phyloP scores from a whole-genome alignment of 2,797 vertebrate species.

The Mycteria americana region DNA sequence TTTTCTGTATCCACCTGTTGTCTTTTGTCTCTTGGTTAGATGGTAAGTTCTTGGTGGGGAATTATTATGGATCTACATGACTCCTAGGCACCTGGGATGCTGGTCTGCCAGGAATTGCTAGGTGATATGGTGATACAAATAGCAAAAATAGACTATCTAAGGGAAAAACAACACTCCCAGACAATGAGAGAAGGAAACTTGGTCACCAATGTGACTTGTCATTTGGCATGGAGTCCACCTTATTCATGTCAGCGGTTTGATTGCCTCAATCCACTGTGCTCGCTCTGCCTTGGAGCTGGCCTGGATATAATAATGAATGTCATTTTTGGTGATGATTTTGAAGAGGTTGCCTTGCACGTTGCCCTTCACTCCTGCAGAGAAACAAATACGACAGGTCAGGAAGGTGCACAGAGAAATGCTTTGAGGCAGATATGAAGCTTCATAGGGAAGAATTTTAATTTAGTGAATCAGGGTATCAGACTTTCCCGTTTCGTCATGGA shows the following conservation, averaged over 20 bases:
- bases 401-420: neutral
- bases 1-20: neutral
- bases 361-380: conserved; percentile 87
- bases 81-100: neutral
- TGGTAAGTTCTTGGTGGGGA: neutral
- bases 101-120: neutral
- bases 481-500: neutral
- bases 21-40: neutral
- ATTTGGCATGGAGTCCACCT: neutral
- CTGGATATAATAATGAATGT: conserved; percentile 91
- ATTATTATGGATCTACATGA: neutral
- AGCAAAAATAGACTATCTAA: neutral
- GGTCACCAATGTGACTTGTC: neutral
- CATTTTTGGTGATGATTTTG: conserved; percentile 93
- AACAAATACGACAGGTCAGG: neutral
- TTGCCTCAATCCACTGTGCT: conserved; percentile 90
- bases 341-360: conserved; percentile 95
- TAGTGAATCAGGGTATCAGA: neutral
- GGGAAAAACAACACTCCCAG: neutral
- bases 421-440: neutral
- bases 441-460: neutral
- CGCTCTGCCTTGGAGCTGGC: conserved; percentile 87
- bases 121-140: neutral
- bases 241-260: conserved; percentile 83
- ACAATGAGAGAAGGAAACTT: neutral